A percentile compares a stretch with the other conserved stretches of the same genome.
Evolutionary conservation across 2,113 vertebrate species (phyloP).

Genomic region (Cyprinodon variegatus): DNA sequence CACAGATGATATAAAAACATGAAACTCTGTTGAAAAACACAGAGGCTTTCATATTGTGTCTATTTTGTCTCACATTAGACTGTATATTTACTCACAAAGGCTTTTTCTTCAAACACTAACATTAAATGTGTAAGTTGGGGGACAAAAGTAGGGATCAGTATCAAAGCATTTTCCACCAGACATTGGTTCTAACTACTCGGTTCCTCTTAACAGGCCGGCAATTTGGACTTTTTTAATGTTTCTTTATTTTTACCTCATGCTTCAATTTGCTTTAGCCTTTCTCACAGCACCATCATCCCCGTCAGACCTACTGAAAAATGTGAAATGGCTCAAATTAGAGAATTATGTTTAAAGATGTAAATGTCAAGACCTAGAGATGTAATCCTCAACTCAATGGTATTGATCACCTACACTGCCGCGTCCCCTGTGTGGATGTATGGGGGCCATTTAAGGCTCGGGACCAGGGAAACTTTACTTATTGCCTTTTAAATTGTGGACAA

Average conservation of each 20-base stretch:
- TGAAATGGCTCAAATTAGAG: conserved; percentile 47
- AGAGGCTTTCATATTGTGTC: no score
- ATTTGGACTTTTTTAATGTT: neutral
- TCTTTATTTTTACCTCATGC: neutral
- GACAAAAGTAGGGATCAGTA: neutral
- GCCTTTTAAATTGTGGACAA: conserved; percentile 48
- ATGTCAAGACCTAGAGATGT: conserved; percentile 43
- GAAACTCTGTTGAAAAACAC: no score
- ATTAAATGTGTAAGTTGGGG: neutral
- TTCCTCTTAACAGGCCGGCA: neutral
- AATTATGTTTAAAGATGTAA: conserved; percentile 44
- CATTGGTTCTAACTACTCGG: neutral
- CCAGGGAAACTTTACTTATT: conserved; percentile 36
- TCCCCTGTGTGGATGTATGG: conserved; percentile 41
- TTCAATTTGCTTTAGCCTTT: neutral
- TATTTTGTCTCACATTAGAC: no score
- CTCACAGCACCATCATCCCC: neutral
- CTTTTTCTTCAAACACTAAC: neutral
- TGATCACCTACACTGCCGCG: conserved; percentile 55
- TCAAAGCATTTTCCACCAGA: neutral
- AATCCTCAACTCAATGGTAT: conserved; percentile 54
- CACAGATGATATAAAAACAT: no score
- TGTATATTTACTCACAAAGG: neutral
- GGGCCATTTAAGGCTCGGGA: conserved; percentile 36
- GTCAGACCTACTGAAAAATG: conserved; percentile 34